Evolutionary conservation across 2,888 invertebrate genomes (phyloP), one percentile per base, ranked within the genome.

Genomic region (Chironomus riparius): DNA sequence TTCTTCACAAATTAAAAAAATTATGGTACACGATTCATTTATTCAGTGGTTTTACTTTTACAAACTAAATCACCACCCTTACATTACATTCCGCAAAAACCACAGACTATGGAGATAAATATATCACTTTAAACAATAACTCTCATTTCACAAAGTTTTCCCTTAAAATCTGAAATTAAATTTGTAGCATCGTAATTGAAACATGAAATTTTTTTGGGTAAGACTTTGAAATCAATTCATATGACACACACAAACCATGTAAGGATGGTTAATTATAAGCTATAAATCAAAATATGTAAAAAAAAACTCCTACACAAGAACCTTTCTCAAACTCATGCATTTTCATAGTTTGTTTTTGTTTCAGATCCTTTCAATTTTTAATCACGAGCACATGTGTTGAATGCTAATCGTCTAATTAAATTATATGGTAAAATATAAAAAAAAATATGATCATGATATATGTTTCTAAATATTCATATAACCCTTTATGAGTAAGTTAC

Each of bases 361-460:
- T 24, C 65, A 74, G 28, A 28, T 28, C 28, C 28, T 28, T 28
- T 28, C 28, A 28, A 28, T 28, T 28, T 28, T 28, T 28, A 28
- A 28, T 28, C 28, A 12, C 12, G 18, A 18, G 18, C 73, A 74
- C 73, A 74, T 74, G 73, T 74, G 73, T 47, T 74, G 73, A 65
- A 74, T 74, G 21, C 68, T 74, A 74, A 74, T 74, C 61, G 65
- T 47, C 28, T 74, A 62, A 74, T 74, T 74, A 74, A 74, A 74
- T 28, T 28, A 28, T 28, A 28, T 28, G 28, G 28, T 28, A 28
- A 28, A 28, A 5, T 28, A 28, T 28, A 28, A 28, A 28, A n/a
- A n/a, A 24, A 28, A 28, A 28, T 28, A 28, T 28, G 28, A 28
- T 28, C 28, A 28, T 28, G 28, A 28, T 28, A 28, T 28, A 28